These are phyloP conservation scores for Drosophila borealis DNA, from an alignment of 2,888 invertebrate genomes.

Conservation along the genomic window DNA sequence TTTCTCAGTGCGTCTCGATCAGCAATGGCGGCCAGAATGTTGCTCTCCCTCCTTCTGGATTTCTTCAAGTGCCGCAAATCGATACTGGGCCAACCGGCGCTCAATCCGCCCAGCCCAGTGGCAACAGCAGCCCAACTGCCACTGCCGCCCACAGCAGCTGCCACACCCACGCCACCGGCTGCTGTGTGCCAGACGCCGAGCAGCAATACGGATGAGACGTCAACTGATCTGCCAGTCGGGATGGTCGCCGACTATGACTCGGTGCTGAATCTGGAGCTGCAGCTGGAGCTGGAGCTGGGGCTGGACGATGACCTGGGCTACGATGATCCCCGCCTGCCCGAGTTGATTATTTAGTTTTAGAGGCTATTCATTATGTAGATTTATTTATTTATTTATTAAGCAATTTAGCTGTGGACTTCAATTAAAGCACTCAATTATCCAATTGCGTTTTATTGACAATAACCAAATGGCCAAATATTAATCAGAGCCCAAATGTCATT, in stretches of 20 bases:
- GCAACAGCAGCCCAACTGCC: neutral
- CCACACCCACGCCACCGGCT: neutral
- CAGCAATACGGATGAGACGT: neutral
- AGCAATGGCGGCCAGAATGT: conserved; percentile 39
- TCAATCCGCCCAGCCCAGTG: too few species aligned
- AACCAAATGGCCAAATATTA: conserved; percentile 44
- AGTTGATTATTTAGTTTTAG: conserved; percentile 49
- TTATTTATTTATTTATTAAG: conserved; percentile 8
- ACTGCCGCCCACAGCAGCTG: neutral
- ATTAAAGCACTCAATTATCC: conserved; percentile 37
- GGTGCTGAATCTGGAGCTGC: conserved; percentile 19
- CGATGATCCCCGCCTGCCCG: conserved; percentile 67
- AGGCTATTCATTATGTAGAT: neutral
- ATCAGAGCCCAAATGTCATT: conserved; percentile 45
- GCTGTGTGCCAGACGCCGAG: neutral
- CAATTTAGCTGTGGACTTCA: conserved; percentile 31
- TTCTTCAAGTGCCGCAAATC: conserved; percentile 47
- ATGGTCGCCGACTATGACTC: conserved; percentile 11
- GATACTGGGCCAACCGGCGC: neutral
- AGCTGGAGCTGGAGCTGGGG: neutral
- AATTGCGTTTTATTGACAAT: conserved; percentile 31
- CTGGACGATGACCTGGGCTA: conserved; percentile 42
- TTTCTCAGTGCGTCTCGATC: conserved; percentile 24
- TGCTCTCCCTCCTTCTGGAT: conserved; percentile 48
- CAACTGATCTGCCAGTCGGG: neutral